Conservation (phyloP, 2,797 vertebrate genomes). For the Eidolon dupreanum region DNA sequence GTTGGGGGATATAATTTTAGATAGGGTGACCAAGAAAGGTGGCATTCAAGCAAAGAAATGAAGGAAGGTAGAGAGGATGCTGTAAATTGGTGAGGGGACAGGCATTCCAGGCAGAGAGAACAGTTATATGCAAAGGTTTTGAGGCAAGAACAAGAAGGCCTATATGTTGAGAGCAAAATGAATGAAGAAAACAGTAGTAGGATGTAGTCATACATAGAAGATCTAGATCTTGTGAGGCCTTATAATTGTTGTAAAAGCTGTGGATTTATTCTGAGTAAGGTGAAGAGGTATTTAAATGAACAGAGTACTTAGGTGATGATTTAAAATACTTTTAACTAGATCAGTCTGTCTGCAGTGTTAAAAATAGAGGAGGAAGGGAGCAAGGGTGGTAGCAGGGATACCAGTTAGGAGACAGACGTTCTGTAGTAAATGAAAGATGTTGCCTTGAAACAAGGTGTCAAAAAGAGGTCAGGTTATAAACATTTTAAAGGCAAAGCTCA, state of each 20-base stretch:
- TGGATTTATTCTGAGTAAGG: background rate
- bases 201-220: background rate
- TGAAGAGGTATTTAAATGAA: background rate
- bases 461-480: background rate
- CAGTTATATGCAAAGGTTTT: background rate
- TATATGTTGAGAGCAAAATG: background rate
- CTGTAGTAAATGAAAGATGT: background rate
- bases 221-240: background rate
- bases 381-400: background rate
- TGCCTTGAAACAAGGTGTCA: background rate
- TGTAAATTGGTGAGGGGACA: background rate
- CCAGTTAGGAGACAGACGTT: background rate
- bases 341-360: background rate
- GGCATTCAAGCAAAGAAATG: constrained; percentile 26
- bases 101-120: background rate
- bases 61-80: background rate
- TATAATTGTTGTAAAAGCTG: background rate
- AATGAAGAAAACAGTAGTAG: background rate
- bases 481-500: background rate
- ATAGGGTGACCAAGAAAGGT: background rate
- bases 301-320: background rate
- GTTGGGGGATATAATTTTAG: background rate
- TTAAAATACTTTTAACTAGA: background rate
- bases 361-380: background rate
- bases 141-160: background rate